These are phyloP conservation scores for Meloidogyne exigua DNA, from an alignment of 1,140 invertebrate species.

Conservation along the genomic window DNA sequence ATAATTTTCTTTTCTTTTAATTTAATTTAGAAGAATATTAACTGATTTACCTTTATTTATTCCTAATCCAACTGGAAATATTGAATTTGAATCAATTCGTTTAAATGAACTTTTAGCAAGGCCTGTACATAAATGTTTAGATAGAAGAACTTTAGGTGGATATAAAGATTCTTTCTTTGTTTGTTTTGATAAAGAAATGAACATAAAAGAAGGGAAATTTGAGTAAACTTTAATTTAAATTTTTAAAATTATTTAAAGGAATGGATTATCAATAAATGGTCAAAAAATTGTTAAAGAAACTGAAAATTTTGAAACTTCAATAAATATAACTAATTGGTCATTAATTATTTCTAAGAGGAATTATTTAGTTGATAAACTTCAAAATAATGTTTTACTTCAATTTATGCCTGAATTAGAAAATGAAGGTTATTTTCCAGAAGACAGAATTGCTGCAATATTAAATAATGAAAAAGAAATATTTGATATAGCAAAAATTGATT, in stretches of 20 bases:
- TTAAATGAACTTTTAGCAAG: constrained; percentile 17
- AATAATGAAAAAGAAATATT: neutral
- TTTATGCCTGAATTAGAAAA: constrained; percentile 9
- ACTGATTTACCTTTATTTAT: neutral
- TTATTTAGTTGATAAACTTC: neutral
- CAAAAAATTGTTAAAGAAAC: constrained; percentile 1
- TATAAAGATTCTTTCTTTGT: constrained; percentile 11
- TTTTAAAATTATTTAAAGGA: constrained; percentile 5
- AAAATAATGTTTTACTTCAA: neutral
- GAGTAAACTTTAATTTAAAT: constrained; percentile 9
- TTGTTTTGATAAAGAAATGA: constrained; percentile 2
- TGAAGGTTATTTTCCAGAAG: neutral
- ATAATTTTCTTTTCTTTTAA: too few species aligned
- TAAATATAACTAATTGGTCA: neutral
- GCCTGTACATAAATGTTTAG: neutral
- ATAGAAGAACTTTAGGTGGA: neutral
- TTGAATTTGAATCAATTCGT: constrained; percentile 18
- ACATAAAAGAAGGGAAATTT: neutral
- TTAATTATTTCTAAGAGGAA: neutral
- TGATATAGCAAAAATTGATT: neutral
- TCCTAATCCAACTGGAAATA: neutral
- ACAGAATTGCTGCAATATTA: neutral
- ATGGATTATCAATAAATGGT: neutral
- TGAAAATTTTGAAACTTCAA: neutral
- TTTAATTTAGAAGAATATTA: too few species aligned